phyloP scores from a whole-genome alignment of 2,888 invertebrate species.

The Eretmocerus hayati region DNA sequence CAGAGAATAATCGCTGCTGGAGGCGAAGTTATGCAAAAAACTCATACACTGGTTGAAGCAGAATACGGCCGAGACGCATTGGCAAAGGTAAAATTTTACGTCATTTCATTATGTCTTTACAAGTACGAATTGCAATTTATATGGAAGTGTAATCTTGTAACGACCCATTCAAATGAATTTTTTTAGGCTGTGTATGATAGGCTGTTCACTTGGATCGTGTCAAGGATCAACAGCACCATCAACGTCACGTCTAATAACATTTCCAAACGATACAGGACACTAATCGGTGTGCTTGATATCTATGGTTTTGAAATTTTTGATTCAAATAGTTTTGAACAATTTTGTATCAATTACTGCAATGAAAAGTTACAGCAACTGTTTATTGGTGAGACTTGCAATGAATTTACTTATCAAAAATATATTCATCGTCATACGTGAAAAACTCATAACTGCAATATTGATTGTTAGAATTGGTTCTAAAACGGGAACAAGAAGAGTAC shows the following conservation, averaged over 20 bases:
- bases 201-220: conserved; percentile 90
- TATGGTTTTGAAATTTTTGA: conserved; percentile 99
- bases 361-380: conserved; percentile 97
- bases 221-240: conserved; percentile 85
- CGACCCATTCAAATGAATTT: conserved; percentile 1
- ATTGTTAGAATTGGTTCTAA: conserved; percentile 79
- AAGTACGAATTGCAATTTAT: no score
- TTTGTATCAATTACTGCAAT: conserved; percentile 98
- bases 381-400: conserved; percentile 82
- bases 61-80: conserved; percentile 85
- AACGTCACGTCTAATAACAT: conserved; percentile 57
- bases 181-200: conserved; percentile 83
- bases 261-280: conserved; percentile 58
- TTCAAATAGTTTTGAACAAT: conserved; percentile 94
- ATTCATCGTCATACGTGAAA: no score
- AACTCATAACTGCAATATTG: no score
- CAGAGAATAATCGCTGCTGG: conserved; percentile 88
- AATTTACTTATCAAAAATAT: not conserved
- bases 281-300: conserved; percentile 94
- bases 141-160: no score
- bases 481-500: conserved; percentile 98
- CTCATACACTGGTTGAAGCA: conserved; percentile 78
- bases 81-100: conserved; percentile 60
- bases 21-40: conserved; percentile 86
- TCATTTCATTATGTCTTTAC: not conserved